Conservation (phyloP, 2,797 vertebrate genomes). For the Dryobates pubescens region DNA sequence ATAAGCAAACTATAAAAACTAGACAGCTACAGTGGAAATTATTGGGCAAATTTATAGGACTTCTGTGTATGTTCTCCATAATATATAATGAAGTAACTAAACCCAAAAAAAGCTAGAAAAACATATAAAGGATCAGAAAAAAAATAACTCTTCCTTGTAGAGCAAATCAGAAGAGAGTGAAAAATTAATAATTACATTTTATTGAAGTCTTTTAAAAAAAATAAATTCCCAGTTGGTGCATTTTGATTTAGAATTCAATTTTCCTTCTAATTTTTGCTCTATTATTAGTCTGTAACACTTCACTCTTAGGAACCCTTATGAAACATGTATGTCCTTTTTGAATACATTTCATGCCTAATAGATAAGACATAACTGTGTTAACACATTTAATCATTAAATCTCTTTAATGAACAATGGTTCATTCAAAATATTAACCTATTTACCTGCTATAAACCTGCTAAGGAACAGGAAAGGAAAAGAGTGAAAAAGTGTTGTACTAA, state of each 20-base stretch:
- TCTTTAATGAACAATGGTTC: neutral
- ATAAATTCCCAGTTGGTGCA: neutral
- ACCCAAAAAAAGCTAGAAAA: neutral
- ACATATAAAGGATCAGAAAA: neutral
- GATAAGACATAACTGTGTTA: neutral
- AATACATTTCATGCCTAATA: neutral
- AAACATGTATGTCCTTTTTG: neutral
- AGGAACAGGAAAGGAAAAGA: neutral
- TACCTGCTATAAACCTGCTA: neutral
- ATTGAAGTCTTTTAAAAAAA: neutral
- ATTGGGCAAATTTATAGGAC: neutral
- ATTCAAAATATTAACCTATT: neutral
- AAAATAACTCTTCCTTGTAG: neutral
- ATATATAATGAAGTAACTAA: neutral
- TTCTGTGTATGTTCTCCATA: neutral
- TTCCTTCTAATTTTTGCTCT: neutral
- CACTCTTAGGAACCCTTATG: neutral
- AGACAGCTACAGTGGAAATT: neutral
- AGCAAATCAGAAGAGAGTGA: neutral
- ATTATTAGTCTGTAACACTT: neutral
- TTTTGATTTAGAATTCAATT: slow-evolving; percentile 5
- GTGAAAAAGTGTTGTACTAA: neutral
- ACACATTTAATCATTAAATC: neutral
- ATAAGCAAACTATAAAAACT: neutral
- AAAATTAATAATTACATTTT: neutral